A percentile compares a stretch with the other conserved stretches of the same genome.
These are phyloP conservation scores for Fukomys damarensis DNA, from an alignment of 2,113 vertebrate species.

Conservation along the genomic window DNA sequence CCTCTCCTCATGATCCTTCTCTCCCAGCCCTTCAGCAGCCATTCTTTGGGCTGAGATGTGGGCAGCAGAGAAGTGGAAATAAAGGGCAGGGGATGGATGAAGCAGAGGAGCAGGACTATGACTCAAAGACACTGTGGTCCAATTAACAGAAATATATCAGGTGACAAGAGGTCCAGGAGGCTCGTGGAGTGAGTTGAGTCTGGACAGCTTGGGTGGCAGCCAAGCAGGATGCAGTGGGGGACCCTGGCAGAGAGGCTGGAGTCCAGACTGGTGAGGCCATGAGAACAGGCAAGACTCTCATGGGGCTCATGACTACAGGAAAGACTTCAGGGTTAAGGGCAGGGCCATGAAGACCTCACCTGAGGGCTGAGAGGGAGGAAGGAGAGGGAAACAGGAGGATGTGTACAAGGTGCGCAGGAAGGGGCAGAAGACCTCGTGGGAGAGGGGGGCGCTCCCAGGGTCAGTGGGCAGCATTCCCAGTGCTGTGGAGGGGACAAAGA, in stretches of 20 bases:
- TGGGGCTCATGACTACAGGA: not conserved
- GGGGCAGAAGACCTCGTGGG: not conserved
- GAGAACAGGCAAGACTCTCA: not conserved
- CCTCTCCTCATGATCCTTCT: not conserved
- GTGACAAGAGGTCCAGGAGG: not conserved
- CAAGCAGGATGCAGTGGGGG: not conserved
- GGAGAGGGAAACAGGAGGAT: not conserved
- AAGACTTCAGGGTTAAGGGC: not conserved
- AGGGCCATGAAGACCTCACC: not conserved
- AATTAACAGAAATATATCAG: not conserved
- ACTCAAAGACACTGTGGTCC: not conserved
- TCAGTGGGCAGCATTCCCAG: not conserved
- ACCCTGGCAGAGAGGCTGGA: not conserved
- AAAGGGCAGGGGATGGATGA: not conserved
- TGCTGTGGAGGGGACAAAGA: not conserved
- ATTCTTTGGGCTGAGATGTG: not conserved
- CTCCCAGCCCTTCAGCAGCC: too few relatives aligned
- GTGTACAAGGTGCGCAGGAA: not conserved
- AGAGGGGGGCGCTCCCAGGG: not conserved
- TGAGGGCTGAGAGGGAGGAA: not conserved
- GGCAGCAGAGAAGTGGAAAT: not conserved
- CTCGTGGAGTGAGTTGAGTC: not conserved
- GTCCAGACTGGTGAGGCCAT: too few relatives aligned
- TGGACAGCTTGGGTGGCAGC: not conserved
- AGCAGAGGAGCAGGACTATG: not conserved